These are phyloP conservation scores for Nematostella vectensis DNA, from an alignment of 92 coral and sea anemone genomes.

Conservation along the genomic window DNA sequence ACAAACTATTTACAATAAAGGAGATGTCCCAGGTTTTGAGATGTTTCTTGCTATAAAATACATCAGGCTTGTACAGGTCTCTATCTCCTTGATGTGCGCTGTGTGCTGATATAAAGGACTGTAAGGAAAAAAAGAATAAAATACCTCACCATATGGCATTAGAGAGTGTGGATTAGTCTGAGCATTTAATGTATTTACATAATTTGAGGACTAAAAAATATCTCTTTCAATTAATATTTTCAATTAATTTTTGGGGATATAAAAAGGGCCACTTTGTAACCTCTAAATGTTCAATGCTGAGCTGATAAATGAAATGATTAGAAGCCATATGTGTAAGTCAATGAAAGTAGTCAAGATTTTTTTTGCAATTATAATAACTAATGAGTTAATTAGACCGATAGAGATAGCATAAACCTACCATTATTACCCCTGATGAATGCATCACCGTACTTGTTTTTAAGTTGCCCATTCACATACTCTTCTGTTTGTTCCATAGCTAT, in stretches of 20 bases:
- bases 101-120: slow-evolving; percentile 98
- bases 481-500: slow-evolving; percentile 97
- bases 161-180: too few relatives aligned
- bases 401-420: slow-evolving; percentile 32
- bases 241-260: too few relatives aligned
- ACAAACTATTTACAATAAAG: too few relatives aligned
- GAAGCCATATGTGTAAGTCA: background rate
- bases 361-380: background rate
- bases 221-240: background rate
- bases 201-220: background rate
- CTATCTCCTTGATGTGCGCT: slow-evolving; percentile 80
- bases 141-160: background rate
- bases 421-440: slow-evolving; percentile 96
- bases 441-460: slow-evolving; percentile 97
- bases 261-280: too few relatives aligned
- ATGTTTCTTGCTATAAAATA: too few relatives aligned
- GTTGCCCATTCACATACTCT: slow-evolving; percentile 96
- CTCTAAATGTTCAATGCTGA: too few relatives aligned
- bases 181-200: too few relatives aligned
- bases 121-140: slow-evolving; percentile 11
- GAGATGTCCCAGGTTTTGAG: too few relatives aligned
- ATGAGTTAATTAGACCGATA: background rate
- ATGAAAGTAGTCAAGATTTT: background rate
- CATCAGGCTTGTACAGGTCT: too few relatives aligned
- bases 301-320: too few relatives aligned